Percentiles rank a stretch among this genome's conserved stretches.
phyloP scores from a whole-genome alignment of 2,888 invertebrate species.

The Polydrusus pterygomalis region DNA sequence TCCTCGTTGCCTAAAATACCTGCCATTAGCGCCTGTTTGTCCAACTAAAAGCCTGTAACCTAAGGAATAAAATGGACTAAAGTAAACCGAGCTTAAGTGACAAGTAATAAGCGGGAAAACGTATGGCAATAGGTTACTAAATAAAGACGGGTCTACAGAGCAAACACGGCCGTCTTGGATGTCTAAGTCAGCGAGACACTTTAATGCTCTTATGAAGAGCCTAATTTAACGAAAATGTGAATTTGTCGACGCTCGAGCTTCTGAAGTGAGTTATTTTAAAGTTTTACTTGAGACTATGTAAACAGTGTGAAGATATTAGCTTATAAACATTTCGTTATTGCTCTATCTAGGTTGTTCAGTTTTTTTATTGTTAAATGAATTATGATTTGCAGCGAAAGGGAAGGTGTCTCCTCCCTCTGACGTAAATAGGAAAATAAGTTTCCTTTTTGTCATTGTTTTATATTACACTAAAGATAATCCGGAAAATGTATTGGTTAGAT shows the following conservation, averaged over 20 bases:
- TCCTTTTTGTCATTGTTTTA: no score
- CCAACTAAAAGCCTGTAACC: constrained; percentile 27
- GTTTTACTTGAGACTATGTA: background rate
- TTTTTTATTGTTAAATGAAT: no score
- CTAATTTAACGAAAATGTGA: constrained; percentile 30
- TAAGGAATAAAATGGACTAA: constrained; percentile 34
- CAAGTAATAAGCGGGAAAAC: constrained; percentile 47
- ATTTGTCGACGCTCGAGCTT: constrained; percentile 20
- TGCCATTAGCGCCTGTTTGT: constrained; percentile 19
- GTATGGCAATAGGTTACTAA: constrained; percentile 47
- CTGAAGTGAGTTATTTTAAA: constrained; percentile 6
- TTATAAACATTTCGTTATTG: no score
- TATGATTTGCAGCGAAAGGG: no score
- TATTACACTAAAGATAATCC: no score
- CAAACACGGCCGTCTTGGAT: constrained; percentile 43
- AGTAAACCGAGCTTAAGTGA: constrained; percentile 47
- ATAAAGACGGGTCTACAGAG: constrained; percentile 48
- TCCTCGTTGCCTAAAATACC: background rate
- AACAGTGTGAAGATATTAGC: background rate
- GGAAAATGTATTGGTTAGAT: no score
- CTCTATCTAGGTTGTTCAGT: no score
- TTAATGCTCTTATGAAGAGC: constrained; percentile 47
- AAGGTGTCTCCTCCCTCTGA: no score
- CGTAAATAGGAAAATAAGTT: no score
- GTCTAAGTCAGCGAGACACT: constrained; percentile 43